phyloP scores from a whole-genome alignment of 2,113 vertebrate species.

The Trachemys scripta region DNA sequence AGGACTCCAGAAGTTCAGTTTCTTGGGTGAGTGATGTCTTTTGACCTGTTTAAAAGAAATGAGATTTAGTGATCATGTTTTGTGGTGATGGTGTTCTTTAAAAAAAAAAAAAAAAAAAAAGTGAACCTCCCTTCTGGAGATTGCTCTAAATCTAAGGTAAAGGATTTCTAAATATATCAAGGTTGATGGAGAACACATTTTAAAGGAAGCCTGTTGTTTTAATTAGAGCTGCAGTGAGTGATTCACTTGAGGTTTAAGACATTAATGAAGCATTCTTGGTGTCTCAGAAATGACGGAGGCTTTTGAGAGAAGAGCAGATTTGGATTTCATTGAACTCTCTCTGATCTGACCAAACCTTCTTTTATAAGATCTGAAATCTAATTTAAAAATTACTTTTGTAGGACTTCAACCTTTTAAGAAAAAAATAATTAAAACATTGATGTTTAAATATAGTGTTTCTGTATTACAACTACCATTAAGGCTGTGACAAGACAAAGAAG shows the following conservation, averaged over 20 bases:
- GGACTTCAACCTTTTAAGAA: neutral
- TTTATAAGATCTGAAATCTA: neutral
- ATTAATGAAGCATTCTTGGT: neutral
- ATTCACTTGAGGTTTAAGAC: neutral
- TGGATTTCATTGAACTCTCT: neutral
- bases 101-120: no score
- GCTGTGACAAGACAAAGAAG: neutral
- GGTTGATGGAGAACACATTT: slow-evolving; percentile 45
- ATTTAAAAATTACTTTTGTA: neutral
- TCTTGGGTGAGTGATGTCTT: slow-evolving; percentile 98
- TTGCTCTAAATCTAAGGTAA: slow-evolving; percentile 17
- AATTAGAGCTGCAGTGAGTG: slow-evolving; percentile 38
- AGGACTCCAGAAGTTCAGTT: slow-evolving; percentile 96
- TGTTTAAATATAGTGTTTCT: neutral
- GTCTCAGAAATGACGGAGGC: slow-evolving; percentile 36
- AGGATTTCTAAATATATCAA: slow-evolving; percentile 52
- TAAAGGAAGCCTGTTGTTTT: neutral
- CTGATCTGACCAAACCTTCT: neutral
- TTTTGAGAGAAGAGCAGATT: neutral
- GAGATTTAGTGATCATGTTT: neutral
- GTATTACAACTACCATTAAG: neutral
- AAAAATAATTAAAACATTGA: neutral
- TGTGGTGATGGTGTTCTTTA: neutral
- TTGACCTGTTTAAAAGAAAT: slow-evolving; percentile 86
- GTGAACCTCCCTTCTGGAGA: neutral